Conservation (phyloP, 2,888 invertebrate genomes). For the Anarsia innoxiella region DNA sequence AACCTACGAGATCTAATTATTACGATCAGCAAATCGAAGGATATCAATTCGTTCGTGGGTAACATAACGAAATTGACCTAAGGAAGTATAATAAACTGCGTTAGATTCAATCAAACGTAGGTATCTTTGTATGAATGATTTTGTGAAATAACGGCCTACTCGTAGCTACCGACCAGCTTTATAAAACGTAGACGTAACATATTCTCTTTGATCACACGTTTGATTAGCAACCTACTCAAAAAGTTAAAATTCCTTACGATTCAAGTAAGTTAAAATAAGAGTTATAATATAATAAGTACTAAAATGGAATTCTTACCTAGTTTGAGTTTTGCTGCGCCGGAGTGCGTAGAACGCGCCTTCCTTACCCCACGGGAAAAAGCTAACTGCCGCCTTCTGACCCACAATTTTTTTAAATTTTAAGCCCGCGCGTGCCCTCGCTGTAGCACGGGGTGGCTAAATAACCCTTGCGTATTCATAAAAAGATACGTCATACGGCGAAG, state of each 20-base stretch:
- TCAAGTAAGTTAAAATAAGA: not conserved
- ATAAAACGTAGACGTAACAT: too few species aligned
- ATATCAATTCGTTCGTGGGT: too few species aligned
- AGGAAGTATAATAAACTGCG: too few species aligned
- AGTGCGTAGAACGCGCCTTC: slow-evolving; percentile 37
- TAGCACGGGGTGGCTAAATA: slow-evolving; percentile 37
- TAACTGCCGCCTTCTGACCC: slow-evolving; percentile 55
- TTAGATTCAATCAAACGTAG: too few species aligned
- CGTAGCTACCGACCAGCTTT: too few species aligned
- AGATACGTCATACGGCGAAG: slow-evolving; percentile 42
- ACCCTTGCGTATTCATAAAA: slow-evolving; percentile 68
- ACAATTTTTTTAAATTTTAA: slow-evolving; percentile 64
- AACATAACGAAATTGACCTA: too few species aligned
- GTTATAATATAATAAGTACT: too few species aligned
- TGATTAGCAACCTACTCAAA: slow-evolving; percentile 26
- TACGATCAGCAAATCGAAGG: slow-evolving; percentile 54
- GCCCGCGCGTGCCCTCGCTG: slow-evolving; percentile 52
- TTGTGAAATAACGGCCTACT: too few species aligned
- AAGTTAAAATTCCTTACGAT: slow-evolving; percentile 1
- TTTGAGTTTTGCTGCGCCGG: slow-evolving; percentile 8
- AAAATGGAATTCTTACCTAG: too few species aligned
- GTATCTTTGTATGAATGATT: too few species aligned
- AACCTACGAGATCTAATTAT: slow-evolving; percentile 67
- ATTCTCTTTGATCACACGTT: too few species aligned
- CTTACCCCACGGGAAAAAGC: slow-evolving; percentile 43